Conservation (phyloP, 2,797 vertebrate species). For the Florisuga fusca region DNA sequence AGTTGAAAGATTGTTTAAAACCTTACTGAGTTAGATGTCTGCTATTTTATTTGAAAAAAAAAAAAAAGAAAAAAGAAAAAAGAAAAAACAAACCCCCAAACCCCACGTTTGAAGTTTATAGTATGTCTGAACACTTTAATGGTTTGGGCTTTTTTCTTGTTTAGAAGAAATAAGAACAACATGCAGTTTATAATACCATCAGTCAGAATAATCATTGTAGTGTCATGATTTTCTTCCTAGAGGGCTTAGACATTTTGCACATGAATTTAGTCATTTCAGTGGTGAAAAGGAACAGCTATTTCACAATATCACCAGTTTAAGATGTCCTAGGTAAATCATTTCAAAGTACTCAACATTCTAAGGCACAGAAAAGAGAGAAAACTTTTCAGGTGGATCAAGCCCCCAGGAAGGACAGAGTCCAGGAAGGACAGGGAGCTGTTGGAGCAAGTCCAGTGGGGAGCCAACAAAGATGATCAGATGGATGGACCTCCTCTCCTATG, state of each 20-base stretch:
- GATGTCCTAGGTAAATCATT: not conserved
- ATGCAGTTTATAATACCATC: not conserved
- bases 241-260: not conserved
- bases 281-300: not conserved
- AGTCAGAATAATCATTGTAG: not conserved
- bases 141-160: not conserved
- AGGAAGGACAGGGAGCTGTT: too few species aligned
- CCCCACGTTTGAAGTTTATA: not conserved
- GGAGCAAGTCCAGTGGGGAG: too few species aligned
- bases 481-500: too few species aligned
- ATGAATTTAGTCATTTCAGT: not conserved
- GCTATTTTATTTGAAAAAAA: not conserved
- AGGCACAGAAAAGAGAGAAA: not conserved
- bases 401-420: too few species aligned
- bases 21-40: slow-evolving; percentile 10
- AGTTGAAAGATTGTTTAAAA: slow-evolving; percentile 46
- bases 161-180: slow-evolving; percentile 2
- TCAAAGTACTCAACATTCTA: not conserved
- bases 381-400: not conserved
- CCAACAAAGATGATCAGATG: too few species aligned
- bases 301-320: not conserved
- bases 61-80: too few species aligned
- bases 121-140: not conserved
- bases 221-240: not conserved
- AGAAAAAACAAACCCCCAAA: too few species aligned